These are phyloP conservation scores for Itoplectis maculator DNA, from an alignment of 2,888 invertebrate species.

Conservation along the genomic window DNA sequence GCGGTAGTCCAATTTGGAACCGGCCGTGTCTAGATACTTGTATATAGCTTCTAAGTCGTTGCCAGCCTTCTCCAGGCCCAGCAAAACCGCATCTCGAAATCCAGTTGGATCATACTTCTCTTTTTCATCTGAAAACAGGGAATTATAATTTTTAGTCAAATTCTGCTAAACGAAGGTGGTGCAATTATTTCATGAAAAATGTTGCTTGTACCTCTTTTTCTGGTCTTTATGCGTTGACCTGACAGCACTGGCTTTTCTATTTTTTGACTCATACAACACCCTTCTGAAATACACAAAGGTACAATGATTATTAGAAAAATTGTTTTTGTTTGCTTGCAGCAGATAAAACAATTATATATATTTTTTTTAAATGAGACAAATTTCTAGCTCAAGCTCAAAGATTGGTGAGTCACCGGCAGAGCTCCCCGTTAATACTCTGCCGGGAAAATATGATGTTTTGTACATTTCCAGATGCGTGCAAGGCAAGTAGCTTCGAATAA, in stretches of 20 bases:
- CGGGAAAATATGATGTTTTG: too few species aligned
- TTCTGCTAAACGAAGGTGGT: neutral
- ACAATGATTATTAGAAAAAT: constrained; percentile 19
- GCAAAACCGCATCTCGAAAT: constrained; percentile 98
- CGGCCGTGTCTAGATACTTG: constrained; percentile 97
- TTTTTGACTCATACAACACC: constrained; percentile 99
- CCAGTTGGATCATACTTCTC: constrained; percentile 99
- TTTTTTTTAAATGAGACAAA: too few species aligned
- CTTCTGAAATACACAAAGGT: constrained; percentile 87
- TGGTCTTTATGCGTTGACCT: constrained; percentile 99
- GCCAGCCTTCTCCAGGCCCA: constrained; percentile 97
- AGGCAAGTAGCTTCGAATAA: too few species aligned
- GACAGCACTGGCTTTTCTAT: constrained; percentile 99
- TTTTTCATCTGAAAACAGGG: constrained; percentile 94
- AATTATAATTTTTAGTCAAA: constrained; percentile 9
- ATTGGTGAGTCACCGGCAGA: too few species aligned
- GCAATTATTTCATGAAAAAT: neutral
- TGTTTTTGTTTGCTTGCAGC: constrained; percentile 45
- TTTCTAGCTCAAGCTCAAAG: too few species aligned
- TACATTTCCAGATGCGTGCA: too few species aligned
- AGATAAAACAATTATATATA: too few species aligned
- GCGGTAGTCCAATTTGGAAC: constrained; percentile 98
- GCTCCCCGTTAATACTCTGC: too few species aligned
- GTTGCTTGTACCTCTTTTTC: constrained; percentile 96
- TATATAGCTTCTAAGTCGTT: constrained; percentile 98